Percentiles rank a stretch among this genome's conserved stretches.
These are phyloP conservation scores for Alexandromys fortis DNA, from an alignment of 2,113 vertebrate species.

Conservation along the genomic window DNA sequence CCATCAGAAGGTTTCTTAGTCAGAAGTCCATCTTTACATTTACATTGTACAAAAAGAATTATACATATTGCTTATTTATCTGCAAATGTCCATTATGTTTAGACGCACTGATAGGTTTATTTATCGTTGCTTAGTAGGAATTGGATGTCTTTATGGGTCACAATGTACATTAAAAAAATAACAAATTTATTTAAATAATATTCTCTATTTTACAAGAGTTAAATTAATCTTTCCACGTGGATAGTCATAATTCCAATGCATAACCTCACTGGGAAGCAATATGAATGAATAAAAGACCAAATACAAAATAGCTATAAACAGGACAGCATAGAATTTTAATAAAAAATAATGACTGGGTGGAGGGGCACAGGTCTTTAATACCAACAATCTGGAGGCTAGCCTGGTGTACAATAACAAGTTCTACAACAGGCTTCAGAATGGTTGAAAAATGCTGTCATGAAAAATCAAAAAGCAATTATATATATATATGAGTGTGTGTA, in stretches of 20 bases:
- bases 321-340: not conserved
- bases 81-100: not conserved
- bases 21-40: not conserved
- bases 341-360: not conserved
- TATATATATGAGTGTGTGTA: too few species aligned
- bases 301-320: not conserved
- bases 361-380: too few species aligned
- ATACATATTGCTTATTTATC: not conserved
- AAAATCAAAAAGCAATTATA: too few species aligned
- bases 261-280: not conserved
- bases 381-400: too few species aligned
- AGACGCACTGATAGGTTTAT: not conserved
- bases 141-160: not conserved
- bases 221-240: not conserved
- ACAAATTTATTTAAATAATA: slow-evolving; percentile 3
- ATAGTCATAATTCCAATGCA: not conserved
- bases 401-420: too few species aligned
- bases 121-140: not conserved
- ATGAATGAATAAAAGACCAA: not conserved
- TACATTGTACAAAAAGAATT: not conserved
- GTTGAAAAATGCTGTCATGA: too few species aligned
- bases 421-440: too few species aligned
- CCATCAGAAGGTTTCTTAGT: not conserved
- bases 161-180: not conserved
- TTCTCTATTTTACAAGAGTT: not conserved